Conservation (phyloP, 2,113 vertebrate genomes). For the Setophaga petechia region DNA sequence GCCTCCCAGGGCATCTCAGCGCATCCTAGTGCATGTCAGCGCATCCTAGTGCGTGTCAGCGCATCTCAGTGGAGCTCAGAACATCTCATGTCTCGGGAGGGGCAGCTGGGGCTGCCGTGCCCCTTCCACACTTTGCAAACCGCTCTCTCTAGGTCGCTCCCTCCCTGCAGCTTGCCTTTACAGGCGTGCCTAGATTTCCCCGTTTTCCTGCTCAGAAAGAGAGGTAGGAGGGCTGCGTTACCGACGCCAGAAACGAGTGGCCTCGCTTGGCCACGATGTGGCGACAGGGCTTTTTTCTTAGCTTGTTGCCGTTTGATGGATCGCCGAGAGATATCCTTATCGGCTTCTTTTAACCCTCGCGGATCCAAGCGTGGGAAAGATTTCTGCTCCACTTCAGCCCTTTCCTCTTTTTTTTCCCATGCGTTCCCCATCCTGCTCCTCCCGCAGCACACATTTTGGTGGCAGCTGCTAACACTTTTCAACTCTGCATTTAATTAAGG, state of each 20-base stretch:
- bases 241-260: rapidly evolving
- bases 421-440: rapidly evolving
- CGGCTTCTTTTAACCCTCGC: background rate
- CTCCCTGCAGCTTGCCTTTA: background rate
- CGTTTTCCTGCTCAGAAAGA: too few species aligned
- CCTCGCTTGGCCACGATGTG: background rate
- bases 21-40: too few species aligned
- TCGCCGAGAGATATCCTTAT: rapidly evolving
- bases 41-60: too few species aligned
- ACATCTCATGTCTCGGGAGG: too few species aligned
- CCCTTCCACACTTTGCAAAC: rapidly evolving
- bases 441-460: background rate
- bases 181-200: rapidly evolving
- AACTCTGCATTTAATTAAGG: constrained; percentile 38
- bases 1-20: too few species aligned
- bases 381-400: background rate
- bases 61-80: background rate
- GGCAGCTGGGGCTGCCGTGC: rapidly evolving
- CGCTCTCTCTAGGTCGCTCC: rapidly evolving
- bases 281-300: background rate
- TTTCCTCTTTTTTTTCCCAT: background rate
- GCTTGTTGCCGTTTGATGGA: background rate
- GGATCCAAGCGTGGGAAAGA: background rate
- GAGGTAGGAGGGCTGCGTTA: too few species aligned
- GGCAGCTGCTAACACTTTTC: background rate